Percentiles rank a stretch among this genome's conserved stretches.
These are phyloP conservation scores for Bothrops jararaca DNA, from an alignment of 2,113 vertebrate genomes.

Conservation along the genomic window DNA sequence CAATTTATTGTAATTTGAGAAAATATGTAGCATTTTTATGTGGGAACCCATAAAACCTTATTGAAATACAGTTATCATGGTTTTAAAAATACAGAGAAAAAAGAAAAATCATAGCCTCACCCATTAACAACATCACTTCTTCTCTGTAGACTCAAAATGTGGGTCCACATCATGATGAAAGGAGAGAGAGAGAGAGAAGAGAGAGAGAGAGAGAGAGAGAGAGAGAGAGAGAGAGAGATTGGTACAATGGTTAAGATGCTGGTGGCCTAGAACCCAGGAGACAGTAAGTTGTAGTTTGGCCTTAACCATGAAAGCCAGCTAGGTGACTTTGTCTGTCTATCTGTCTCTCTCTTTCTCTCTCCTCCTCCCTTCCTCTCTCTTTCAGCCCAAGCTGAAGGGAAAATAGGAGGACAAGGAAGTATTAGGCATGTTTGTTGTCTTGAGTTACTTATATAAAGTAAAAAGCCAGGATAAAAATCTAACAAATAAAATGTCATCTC, in stretches of 20 bases:
- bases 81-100: neutral
- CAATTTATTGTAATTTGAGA: neutral
- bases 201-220: neutral
- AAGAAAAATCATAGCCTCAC: too few relatives aligned
- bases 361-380: neutral
- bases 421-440: neutral
- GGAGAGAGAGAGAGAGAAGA: neutral
- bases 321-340: neutral
- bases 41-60: neutral
- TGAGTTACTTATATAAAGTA: neutral
- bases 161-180: neutral
- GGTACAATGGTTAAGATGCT: neutral
- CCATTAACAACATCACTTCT: neutral
- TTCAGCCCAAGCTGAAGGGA: neutral
- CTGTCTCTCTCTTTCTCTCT: neutral
- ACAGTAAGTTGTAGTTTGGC: neutral
- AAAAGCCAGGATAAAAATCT: neutral
- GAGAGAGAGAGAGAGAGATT: too few relatives aligned
- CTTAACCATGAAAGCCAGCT: too few relatives aligned
- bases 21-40: neutral
- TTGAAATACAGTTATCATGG: neutral
- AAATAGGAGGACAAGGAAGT: neutral
- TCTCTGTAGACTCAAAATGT: neutral
- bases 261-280: too few relatives aligned
- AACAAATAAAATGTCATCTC: neutral